phyloP scores from a whole-genome alignment of 2,888 invertebrate species.

The Merodon equestris region DNA sequence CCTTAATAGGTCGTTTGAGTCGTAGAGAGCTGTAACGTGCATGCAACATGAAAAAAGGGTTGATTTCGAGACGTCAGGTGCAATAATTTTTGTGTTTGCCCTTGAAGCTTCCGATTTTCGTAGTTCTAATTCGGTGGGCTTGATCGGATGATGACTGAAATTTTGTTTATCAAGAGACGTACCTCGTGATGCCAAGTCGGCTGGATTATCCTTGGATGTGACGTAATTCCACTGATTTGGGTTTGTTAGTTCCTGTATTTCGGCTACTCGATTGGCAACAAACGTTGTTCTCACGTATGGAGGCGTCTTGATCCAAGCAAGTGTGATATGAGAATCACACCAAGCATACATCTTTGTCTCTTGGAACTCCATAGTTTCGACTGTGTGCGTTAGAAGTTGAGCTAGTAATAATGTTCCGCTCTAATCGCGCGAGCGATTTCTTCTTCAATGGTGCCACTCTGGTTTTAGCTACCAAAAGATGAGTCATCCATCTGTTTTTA shows the following conservation, averaged over 20 bases:
- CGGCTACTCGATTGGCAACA: conserved; percentile 1
- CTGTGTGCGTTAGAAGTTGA: conserved; percentile 4
- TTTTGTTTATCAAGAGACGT: no score
- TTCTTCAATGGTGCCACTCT: conserved; percentile 15
- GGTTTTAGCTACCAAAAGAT: conserved; percentile 7
- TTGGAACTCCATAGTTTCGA: conserved; percentile 9
- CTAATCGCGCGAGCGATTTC: conserved; percentile 6
- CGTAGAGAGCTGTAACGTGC: no score
- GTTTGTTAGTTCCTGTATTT: conserved; percentile 8
- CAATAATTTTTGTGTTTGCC: no score
- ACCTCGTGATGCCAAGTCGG: no score
- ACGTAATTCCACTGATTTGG: conserved; percentile 1
- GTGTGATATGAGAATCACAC: conserved; percentile 12
- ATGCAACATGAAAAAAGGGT: no score
- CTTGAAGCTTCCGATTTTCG: no score
- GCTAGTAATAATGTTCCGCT: conserved; percentile 11
- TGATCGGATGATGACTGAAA: no score
- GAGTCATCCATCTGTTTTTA: not conserved
- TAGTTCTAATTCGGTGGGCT: no score
- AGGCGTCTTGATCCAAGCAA: conserved; percentile 8
- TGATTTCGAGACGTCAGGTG: no score
- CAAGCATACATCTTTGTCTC: not conserved
- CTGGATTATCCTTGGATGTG: not conserved
- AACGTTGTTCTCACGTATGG: no score
- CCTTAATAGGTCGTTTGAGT: no score